Percentiles rank a stretch among this genome's conserved stretches.
Conservation (phyloP, 2,797 vertebrate species). For the Mormyrops boulengeri region DNA sequence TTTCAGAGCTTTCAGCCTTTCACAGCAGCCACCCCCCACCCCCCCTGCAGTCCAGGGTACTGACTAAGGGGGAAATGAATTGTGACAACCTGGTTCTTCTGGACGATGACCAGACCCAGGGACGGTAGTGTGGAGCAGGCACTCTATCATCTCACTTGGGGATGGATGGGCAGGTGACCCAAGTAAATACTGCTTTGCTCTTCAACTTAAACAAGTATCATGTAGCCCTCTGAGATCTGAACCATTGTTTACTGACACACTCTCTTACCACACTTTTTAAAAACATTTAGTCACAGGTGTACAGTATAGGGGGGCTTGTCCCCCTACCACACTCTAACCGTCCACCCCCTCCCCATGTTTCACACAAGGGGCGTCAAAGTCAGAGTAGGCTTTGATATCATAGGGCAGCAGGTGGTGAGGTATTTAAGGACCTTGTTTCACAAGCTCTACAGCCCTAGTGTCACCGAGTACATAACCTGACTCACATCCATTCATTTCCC, state of each 20-base stretch:
- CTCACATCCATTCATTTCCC: background rate
- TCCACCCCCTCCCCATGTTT: background rate
- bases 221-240: background rate
- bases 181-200: background rate
- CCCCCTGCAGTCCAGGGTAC: background rate
- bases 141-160: background rate
- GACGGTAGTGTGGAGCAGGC: background rate
- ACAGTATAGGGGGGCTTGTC: background rate
- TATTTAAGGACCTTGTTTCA: background rate
- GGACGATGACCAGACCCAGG: background rate
- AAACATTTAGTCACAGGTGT: background rate
- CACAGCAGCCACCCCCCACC: background rate
- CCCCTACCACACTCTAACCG: background rate
- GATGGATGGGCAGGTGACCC: background rate
- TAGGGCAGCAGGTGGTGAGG: background rate
- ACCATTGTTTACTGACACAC: background rate
- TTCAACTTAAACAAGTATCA: background rate
- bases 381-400: background rate
- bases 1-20: background rate
- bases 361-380: background rate
- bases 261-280: background rate
- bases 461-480: background rate
- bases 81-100: background rate
- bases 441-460: background rate
- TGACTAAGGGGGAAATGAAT: background rate